These are phyloP conservation scores for Argyrosomus regius DNA, from an alignment of 2,797 vertebrate genomes.

Conservation along the genomic window DNA sequence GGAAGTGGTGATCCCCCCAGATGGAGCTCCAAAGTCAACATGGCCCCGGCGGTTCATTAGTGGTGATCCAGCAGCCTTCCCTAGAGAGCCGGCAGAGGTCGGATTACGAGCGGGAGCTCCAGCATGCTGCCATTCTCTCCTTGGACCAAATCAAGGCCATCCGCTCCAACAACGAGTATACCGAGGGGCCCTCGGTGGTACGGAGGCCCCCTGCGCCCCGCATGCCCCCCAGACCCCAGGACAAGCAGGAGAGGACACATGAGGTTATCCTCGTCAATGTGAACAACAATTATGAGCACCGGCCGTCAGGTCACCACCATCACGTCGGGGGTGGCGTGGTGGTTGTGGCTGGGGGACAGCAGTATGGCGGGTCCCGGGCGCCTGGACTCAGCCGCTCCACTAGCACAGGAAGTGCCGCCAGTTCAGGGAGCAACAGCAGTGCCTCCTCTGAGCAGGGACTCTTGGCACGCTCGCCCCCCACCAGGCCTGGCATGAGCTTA, in stretches of 20 bases:
- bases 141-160: constrained; percentile 98
- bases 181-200: constrained; percentile 92
- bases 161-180: constrained; percentile 96
- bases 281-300: constrained; percentile 94
- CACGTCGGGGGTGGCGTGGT: constrained; percentile 64
- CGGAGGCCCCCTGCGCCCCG: constrained; percentile 86
- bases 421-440: constrained; percentile 94
- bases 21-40: constrained; percentile 97
- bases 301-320: constrained; percentile 75
- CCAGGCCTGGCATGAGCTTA: constrained; percentile 77
- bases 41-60: constrained; percentile 90
- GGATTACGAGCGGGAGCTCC: constrained; percentile 92
- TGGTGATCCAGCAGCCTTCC: constrained; percentile 92
- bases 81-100: constrained; percentile 90
- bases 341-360: constrained; percentile 68
- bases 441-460: constrained; percentile 94
- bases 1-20: constrained; percentile 92
- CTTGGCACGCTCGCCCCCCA: constrained; percentile 88
- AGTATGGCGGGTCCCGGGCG: constrained; percentile 78
- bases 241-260: constrained; percentile 95
- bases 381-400: constrained; percentile 92
- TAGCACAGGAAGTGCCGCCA: constrained; percentile 94
- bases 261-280: constrained; percentile 95
- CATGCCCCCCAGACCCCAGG: constrained; percentile 87
- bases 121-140: constrained; percentile 91